phyloP scores from a whole-genome alignment of 2,888 invertebrate species.

The Drosophila niveifrons region DNA sequence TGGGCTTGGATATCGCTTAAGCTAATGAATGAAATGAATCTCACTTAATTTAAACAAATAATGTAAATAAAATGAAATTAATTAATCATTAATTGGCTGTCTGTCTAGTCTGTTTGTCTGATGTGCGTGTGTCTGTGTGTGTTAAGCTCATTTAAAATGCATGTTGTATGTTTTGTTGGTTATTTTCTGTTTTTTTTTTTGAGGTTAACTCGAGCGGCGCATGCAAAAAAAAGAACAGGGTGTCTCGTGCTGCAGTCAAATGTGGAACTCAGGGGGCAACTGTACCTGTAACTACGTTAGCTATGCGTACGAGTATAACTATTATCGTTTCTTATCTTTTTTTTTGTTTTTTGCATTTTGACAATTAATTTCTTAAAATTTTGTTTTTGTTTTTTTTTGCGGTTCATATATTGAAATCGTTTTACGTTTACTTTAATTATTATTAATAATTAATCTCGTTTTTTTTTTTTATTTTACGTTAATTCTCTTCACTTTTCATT shows the following conservation, averaged over 20 bases:
- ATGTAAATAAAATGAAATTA: conserved; percentile 18
- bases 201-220: conserved; percentile 1
- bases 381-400: conserved; percentile 17
- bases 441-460: conserved; percentile 14
- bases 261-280: conserved; percentile 15
- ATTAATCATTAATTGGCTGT: conserved; percentile 20
- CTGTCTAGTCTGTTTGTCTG: not conserved
- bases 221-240: conserved; percentile 31
- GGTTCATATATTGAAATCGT: conserved; percentile 51
- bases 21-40: conserved; percentile 8
- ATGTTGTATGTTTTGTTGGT: not conserved
- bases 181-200: not conserved
- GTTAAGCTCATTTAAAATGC: conserved; percentile 53
- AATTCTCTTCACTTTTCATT: conserved; percentile 3
- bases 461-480: conserved; percentile 7
- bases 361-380: conserved; percentile 39
- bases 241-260: conserved; percentile 23
- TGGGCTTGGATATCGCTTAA: conserved; percentile 9
- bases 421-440: conserved; percentile 13
- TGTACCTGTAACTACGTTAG: conserved; percentile 58
- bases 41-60: conserved; percentile 16
- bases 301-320: conserved; percentile 48
- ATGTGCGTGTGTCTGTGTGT: conserved; percentile 23
- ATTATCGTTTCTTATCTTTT: conserved; percentile 17
- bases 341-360: conserved; percentile 21